Base-by-base conservation (phyloP, 2,797 vertebrate species). In the Paratrypauchen microcephalus region DNA sequence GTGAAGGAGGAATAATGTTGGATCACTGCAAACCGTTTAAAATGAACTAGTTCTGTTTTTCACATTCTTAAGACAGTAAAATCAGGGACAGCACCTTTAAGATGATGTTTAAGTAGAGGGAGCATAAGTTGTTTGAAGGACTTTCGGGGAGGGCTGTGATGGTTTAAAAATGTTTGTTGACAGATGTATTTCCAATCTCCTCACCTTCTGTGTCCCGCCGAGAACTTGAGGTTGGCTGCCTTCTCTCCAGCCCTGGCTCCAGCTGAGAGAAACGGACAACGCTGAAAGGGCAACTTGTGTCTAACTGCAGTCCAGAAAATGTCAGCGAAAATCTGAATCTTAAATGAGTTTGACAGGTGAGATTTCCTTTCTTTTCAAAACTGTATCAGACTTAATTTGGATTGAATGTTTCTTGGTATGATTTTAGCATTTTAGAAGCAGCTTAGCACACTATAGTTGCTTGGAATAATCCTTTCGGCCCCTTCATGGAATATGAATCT, bases 101-200 rank as follows among this genome's bases (percentile, higher is more conserved):
- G 13, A 45, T 2, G 1, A 13, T 73, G n/a, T n/a, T n/a, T n/a
- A n/a, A n/a, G n/a, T n/a, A n/a, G n/a, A n/a, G 84, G 87, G 85
- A 83, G 77, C 69, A 71, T 72, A 64, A 36, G 68, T 73, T 73
- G 71, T 57, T 75, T 81, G 28, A 30, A 62, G 66, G 78, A 70
- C 73, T 73, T 73, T 80, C 60, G 60, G 80, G 85, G 70, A 84
- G 83, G 50, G 65, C 80, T 86, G 81, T 80, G 75, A 77, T 85
- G 89, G 82, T 85, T 88, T 81, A 36, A 71, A 86, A 86, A 78
- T 87, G 85, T 89, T 91, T 92, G 86, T 88, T 88, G 85, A 89
- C 87, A 83, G 76, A 71, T 41, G 70, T 79, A 84, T 86, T 92
- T 91, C 80, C 86, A 78, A 73, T 86, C 82, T 70, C 30, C 74